Evolutionary conservation across 2,888 invertebrate genomes (phyloP).

Genomic region (Nemotelus pantherinus): DNA sequence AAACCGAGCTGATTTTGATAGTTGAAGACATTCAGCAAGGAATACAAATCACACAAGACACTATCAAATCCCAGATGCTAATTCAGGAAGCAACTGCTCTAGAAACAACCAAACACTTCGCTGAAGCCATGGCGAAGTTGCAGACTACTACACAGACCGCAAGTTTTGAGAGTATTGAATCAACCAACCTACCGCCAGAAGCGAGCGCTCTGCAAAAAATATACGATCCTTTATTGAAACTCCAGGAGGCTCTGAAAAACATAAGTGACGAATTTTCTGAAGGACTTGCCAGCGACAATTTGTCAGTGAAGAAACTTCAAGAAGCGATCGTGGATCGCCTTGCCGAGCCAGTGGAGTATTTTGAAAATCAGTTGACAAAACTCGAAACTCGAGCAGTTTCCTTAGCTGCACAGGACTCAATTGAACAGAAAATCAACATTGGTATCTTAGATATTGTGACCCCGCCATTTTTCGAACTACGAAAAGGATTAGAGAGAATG

Average conservation of each 20-base stretch:
- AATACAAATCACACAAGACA: slow-evolving; percentile 67
- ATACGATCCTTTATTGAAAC: slow-evolving; percentile 64
- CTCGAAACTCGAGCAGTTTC: slow-evolving; percentile 57
- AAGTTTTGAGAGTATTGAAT: slow-evolving; percentile 58
- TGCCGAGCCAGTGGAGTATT: slow-evolving; percentile 59
- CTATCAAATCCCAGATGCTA: slow-evolving; percentile 68
- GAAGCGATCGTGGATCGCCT: slow-evolving; percentile 60
- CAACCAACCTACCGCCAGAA: slow-evolving; percentile 60
- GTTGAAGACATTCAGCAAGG: slow-evolving; percentile 67
- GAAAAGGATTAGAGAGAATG: slow-evolving; percentile 69
- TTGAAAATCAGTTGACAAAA: slow-evolving; percentile 58
- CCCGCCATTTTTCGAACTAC: slow-evolving; percentile 72
- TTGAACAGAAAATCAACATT: slow-evolving; percentile 67
- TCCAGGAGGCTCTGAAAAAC: slow-evolving; percentile 61
- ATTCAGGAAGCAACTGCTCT: slow-evolving; percentile 67
- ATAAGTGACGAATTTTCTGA: background rate
- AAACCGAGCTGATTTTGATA: slow-evolving; percentile 65
- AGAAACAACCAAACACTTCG: slow-evolving; percentile 63
- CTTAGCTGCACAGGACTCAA: slow-evolving; percentile 54
- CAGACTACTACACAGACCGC: slow-evolving; percentile 57
- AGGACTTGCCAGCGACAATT: too few relatives aligned
- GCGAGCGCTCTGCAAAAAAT: slow-evolving; percentile 61
- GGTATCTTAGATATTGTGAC: slow-evolving; percentile 73
- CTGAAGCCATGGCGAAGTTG: slow-evolving; percentile 62
- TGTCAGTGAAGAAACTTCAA: slow-evolving; percentile 56